These are phyloP conservation scores for Diprion similis DNA, from an alignment of 1,140 invertebrate genomes.

Conservation along the genomic window DNA sequence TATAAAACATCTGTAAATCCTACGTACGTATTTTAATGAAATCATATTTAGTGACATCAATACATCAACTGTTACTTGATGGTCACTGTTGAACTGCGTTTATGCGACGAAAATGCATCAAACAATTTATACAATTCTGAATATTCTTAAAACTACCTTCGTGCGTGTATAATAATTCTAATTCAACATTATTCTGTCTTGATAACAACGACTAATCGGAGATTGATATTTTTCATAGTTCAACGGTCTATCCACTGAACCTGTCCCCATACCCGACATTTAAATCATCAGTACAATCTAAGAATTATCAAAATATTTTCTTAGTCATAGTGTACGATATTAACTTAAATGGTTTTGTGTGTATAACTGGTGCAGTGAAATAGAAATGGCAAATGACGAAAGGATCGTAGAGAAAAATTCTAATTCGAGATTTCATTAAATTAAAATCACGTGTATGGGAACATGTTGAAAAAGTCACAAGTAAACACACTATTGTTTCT, in stretches of 20 bases:
- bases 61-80: neutral
- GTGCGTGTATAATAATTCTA: neutral
- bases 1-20: slow-evolving; percentile 3
- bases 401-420: too few relatives aligned
- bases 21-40: neutral
- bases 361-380: too few relatives aligned
- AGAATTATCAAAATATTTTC: too few relatives aligned
- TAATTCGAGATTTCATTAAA: neutral
- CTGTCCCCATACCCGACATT: neutral
- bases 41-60: neutral
- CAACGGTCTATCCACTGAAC: too few relatives aligned
- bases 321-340: too few relatives aligned
- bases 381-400: too few relatives aligned
- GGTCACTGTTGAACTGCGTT: neutral
- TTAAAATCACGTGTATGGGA: neutral
- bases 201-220: neutral
- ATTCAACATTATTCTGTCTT: neutral
- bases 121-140: neutral
- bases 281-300: neutral
- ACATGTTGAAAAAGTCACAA: neutral
- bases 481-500: slow-evolving; percentile 37
- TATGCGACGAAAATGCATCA: neutral
- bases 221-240: neutral
- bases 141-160: too few relatives aligned
- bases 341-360: too few relatives aligned